These are phyloP conservation scores for Bedellia somnulentella DNA, from an alignment of 2,888 invertebrate species.

Conservation along the genomic window DNA sequence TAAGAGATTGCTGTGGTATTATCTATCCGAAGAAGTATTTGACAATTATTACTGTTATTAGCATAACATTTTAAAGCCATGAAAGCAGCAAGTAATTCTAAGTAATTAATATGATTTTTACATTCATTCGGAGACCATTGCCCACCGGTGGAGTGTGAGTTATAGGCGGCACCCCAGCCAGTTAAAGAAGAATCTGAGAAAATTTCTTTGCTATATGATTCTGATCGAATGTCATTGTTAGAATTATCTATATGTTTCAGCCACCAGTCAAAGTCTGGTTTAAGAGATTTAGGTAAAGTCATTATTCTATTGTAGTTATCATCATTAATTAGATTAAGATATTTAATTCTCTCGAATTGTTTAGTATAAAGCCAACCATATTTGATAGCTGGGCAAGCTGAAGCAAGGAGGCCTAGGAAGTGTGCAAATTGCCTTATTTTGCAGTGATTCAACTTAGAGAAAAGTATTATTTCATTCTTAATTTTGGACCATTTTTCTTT, in stretches of 20 bases:
- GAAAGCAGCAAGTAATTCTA: constrained; percentile 1
- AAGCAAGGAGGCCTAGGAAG: constrained; percentile 7
- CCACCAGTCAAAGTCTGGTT: constrained; percentile 9
- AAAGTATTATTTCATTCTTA: constrained; percentile 3
- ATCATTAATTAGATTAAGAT: not conserved
- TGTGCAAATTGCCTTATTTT: constrained; percentile 8
- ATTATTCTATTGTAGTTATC: constrained; percentile 5
- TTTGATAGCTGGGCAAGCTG: too few relatives aligned
- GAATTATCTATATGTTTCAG: constrained; percentile 3
- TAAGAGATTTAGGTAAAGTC: not conserved
- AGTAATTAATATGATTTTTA: constrained; percentile 1
- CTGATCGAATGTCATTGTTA: constrained; percentile 1
- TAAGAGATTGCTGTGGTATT: too few relatives aligned
- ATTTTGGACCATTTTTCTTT: constrained; percentile 9
- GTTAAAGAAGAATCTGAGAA: constrained; percentile 6
- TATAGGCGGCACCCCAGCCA: constrained; percentile 6
- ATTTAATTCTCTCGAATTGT: constrained; percentile 5
- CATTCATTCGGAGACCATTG: constrained; percentile 3
- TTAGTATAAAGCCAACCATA: constrained; percentile 10
- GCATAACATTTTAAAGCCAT: constrained; percentile 2
- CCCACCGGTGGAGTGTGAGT: not conserved
- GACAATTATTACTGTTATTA: not conserved
- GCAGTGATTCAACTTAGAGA: constrained; percentile 5
- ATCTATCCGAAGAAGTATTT: constrained; percentile 1
- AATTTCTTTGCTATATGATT: constrained; percentile 5